Base-by-base conservation (phyloP, 2,113 vertebrate species). In the Atrichornis clamosus region DNA sequence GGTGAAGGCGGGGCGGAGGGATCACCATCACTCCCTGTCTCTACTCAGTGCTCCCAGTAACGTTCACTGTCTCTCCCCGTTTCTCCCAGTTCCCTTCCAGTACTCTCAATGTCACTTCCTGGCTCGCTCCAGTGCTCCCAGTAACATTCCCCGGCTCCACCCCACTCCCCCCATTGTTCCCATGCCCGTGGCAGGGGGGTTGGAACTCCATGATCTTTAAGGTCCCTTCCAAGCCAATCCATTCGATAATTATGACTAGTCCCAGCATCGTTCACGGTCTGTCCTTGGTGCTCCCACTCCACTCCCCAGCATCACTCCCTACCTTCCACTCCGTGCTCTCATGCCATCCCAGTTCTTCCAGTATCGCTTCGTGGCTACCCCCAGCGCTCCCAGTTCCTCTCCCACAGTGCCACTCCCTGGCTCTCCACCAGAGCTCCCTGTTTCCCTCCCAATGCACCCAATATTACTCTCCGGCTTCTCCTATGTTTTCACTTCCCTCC, bases 11-110 rank as follows among this genome's bases (percentile, higher is more conserved):
- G 37, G 14, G 55, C 39, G n/a, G 28, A 3, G 41, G 39, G 5
- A 53, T 17, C 4, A 13, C 8, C 0, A 0, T 10, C 64, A 1
- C 39, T 37, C 22, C 73, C 52, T 3, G 21, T 3, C 44, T 27
- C n/a, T n/a, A 8, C 35, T 8, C 70, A 3, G 42, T 37, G 41
- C 41, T 44, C 30, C 62, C 42, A 18, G 33, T 7, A 21, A 9
- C n/a, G 2, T 19, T 13, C 64, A 39, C 3, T 30, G 47, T 7
- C 10, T 46, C 7, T 4, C 44, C 28, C 0, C 68, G 4, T 7
- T 17, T 37, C 27, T 69, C 73, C 46, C 46, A 27, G 37, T 27
- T 37, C 39, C 26, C 44, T 58, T 17, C 13, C 30, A 46, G 49
- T 19, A 23, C 27, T 37, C 27, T 28, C 30, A 39, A 39, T 39